phyloP scores from a whole-genome alignment of 2,888 invertebrate genomes.

The Chymomyza fuscimana region DNA sequence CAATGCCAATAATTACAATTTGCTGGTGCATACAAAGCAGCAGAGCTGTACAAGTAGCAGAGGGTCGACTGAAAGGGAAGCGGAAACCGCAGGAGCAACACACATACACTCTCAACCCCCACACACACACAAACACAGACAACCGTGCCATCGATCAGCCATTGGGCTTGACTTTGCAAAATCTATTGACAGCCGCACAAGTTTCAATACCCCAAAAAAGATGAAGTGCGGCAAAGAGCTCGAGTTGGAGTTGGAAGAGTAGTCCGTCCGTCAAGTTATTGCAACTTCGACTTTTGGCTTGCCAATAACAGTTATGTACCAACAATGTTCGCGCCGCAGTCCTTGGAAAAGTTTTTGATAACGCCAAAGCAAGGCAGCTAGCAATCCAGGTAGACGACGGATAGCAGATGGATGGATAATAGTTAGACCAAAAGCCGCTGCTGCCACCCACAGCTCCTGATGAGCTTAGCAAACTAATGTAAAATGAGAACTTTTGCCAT shows the following conservation, averaged over 20 bases:
- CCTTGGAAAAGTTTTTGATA: conserved; percentile 68
- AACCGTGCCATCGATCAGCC: conserved; percentile 50
- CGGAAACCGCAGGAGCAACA: conserved; percentile 18
- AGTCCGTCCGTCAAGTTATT: conserved; percentile 52
- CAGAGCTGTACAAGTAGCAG: background rate
- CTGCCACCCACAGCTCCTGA: conserved; percentile 23
- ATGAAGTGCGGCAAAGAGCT: background rate
- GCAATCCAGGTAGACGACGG: background rate
- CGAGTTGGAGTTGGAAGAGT: conserved; percentile 12
- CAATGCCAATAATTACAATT: conserved; percentile 69
- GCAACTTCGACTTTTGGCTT: conserved; percentile 51
- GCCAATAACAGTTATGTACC: conserved; percentile 21
- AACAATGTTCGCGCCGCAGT: conserved; percentile 51
- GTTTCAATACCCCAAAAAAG: conserved; percentile 49
- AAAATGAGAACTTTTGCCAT: conserved; percentile 67
- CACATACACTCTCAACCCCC: conserved; percentile 1
- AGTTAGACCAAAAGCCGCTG: background rate
- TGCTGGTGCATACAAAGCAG: conserved; percentile 42
- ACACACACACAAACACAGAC: conserved; percentile 13
- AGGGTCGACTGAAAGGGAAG: conserved; percentile 9
- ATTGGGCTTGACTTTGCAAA: conserved; percentile 46
- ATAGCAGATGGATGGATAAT: background rate
- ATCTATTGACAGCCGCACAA: conserved; percentile 46
- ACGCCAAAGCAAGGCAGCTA: conserved; percentile 2
- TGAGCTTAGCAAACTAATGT: conserved; percentile 52